A percentile compares a stretch with the other conserved stretches of the same genome.
Conservation (phyloP, 2,113 vertebrate species). For the Hyaena hyaena region DNA sequence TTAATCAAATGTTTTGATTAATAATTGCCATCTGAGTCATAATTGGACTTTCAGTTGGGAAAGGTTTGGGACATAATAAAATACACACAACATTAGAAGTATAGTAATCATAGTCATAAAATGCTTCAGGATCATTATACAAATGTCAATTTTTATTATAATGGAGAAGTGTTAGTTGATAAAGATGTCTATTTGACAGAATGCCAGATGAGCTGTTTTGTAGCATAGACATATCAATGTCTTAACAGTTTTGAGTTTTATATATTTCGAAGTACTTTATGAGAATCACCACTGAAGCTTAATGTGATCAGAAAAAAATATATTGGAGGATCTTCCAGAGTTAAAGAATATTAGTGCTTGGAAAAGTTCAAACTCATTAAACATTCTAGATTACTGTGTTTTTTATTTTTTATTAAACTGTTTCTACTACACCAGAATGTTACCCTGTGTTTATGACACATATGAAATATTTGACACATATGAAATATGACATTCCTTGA, state of each 20-base stretch:
- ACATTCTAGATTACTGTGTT: background rate
- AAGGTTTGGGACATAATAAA: conserved; percentile 55
- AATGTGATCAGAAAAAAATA: conserved; percentile 9
- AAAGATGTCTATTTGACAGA: conserved; percentile 64
- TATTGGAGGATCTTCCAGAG: background rate
- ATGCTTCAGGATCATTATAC: conserved; percentile 48
- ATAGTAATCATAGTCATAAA: conserved; percentile 55
- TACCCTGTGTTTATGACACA: background rate
- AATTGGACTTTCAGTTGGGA: conserved; percentile 59
- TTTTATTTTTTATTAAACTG: conserved; percentile 35
- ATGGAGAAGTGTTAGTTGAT: conserved; percentile 14
- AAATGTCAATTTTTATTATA: conserved; percentile 69
- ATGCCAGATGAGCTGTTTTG: background rate
- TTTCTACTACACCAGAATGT: conserved; percentile 3
- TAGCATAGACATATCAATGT: background rate
- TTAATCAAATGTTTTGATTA: conserved; percentile 65
- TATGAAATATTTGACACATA: background rate
- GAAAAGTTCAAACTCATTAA: conserved; percentile 42
- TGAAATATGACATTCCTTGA: background rate
- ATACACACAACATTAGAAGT: background rate
- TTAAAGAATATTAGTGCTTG: conserved; percentile 6
- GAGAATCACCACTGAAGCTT: background rate
- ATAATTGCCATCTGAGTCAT: conserved; percentile 26
- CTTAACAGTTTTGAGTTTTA: conserved; percentile 27
- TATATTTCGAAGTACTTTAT: conserved; percentile 14